Evolutionary conservation across 2,888 invertebrate genomes (phyloP).

Genomic region (Criorhina ranunculi): DNA sequence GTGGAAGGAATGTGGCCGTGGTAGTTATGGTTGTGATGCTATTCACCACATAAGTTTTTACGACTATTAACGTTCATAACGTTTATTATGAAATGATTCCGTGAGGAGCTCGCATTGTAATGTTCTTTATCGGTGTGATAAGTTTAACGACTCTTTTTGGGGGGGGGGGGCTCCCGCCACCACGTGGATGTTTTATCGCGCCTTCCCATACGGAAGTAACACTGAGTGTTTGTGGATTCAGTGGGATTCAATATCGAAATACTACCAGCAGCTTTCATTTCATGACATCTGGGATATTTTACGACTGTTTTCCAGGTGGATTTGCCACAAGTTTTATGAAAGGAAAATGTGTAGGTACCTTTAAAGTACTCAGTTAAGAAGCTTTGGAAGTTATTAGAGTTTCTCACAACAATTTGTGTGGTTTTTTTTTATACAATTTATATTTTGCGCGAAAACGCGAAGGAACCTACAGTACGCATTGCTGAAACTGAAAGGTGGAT

Average conservation of each 20-base stretch:
- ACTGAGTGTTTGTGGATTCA: neutral
- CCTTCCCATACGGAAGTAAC: conserved; percentile 14
- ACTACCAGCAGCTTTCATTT: neutral
- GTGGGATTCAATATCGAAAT: neutral
- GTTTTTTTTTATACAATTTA: too few relatives aligned
- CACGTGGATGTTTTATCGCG: conserved; percentile 9
- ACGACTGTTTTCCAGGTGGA: neutral
- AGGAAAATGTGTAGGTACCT: neutral
- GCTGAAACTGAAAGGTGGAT: too few relatives aligned
- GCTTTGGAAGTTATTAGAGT: neutral
- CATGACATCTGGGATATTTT: conserved; percentile 21
- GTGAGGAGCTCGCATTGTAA: conserved; percentile 47
- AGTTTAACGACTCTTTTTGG: conserved; percentile 29
- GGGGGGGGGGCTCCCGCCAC: neutral
- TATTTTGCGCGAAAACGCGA: too few relatives aligned
- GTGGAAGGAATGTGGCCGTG: neutral
- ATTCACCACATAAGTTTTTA: conserved; percentile 71
- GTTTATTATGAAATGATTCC: conserved; percentile 60
- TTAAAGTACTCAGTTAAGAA: neutral
- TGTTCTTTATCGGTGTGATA: conserved; percentile 51
- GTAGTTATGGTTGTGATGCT: conserved; percentile 25
- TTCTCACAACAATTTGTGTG: too few relatives aligned
- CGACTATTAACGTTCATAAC: conserved; percentile 67
- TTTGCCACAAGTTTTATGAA: neutral
- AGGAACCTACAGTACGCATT: too few relatives aligned